A percentile compares a stretch with the other conserved stretches of the same genome.
Evolutionary conservation across 2,888 invertebrate genomes (phyloP).

Genomic region (Lithophane ornitopus): DNA sequence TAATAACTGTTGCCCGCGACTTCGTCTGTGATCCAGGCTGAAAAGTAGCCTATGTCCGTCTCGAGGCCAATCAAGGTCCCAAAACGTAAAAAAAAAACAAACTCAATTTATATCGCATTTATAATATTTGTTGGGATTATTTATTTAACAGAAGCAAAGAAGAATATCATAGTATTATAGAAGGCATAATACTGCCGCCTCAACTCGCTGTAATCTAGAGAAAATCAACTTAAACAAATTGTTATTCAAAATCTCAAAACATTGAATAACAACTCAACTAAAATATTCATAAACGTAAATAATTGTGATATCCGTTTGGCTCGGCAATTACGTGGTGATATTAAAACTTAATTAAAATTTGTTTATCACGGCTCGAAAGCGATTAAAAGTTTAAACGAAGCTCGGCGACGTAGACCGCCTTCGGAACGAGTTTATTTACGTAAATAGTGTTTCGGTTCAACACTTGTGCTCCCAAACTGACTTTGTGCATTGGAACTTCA

Average conservation of each 20-base stretch:
- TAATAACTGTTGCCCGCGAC: too few relatives aligned
- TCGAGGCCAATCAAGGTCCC: too few relatives aligned
- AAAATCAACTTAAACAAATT: constrained; percentile 38
- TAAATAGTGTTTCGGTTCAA: constrained; percentile 82
- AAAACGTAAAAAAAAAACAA: too few relatives aligned
- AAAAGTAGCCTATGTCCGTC: too few relatives aligned
- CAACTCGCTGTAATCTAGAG: constrained; percentile 7
- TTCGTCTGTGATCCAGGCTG: too few relatives aligned
- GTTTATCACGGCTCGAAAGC: constrained; percentile 90
- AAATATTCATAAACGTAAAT: constrained; percentile 84
- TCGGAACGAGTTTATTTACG: constrained; percentile 86
- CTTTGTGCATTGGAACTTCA: constrained; percentile 62
- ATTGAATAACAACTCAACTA: constrained; percentile 51
- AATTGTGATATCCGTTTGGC: constrained; percentile 86
- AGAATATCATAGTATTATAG: background rate
- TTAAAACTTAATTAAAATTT: constrained; percentile 91
- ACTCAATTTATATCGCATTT: too few relatives aligned
- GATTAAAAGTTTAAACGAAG: constrained; percentile 90
- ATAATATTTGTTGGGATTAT: background rate
- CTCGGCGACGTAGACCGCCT: constrained; percentile 86
- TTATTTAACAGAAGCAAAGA: background rate
- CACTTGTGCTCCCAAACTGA: constrained; percentile 67
- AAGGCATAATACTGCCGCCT: background rate
- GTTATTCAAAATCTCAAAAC: constrained; percentile 53
- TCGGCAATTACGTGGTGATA: constrained; percentile 90